phyloP scores from a whole-genome alignment of 2,888 invertebrate genomes.

The Yponomeuta cagnagella region DNA sequence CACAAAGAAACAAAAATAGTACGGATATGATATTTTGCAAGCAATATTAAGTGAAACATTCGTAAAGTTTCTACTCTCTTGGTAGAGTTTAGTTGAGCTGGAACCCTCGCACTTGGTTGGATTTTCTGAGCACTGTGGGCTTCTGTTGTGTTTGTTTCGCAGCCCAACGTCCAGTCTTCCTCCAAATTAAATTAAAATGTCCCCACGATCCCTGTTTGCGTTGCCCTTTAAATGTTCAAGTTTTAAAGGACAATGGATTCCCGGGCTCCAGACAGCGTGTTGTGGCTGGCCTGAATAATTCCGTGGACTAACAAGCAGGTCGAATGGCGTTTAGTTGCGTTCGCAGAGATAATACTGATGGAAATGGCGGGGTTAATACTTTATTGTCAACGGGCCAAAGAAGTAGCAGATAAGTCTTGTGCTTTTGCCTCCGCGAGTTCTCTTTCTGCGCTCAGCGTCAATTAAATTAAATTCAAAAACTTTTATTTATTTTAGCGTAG shows the following conservation, averaged over 20 bases:
- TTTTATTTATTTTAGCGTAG: no score
- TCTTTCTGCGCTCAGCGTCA: no score
- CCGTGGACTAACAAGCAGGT: background rate
- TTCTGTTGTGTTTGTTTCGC: constrained; percentile 38
- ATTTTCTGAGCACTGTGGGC: constrained; percentile 13
- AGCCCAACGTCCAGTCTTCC: background rate
- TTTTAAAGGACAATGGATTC: constrained; percentile 39
- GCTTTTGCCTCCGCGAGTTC: background rate
- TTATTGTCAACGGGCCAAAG: background rate
- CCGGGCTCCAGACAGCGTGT: constrained; percentile 1
- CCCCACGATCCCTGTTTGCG: constrained; percentile 47
- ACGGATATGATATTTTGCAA: no score
- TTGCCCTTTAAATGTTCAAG: constrained; percentile 56
- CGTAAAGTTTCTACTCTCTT: no score
- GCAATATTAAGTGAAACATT: no score
- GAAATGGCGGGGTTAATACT: background rate
- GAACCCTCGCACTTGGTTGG: no score
- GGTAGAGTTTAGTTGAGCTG: no score
- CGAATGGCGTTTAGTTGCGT: background rate
- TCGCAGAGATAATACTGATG: background rate
- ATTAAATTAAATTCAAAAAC: no score
- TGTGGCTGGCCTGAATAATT: background rate
- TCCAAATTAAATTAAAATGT: constrained; percentile 60
- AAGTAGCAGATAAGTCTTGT: background rate
- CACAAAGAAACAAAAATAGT: no score